These are phyloP conservation scores for Dendrocincla fuliginosa DNA, from an alignment of 2,797 vertebrate genomes.

Conservation along the genomic window DNA sequence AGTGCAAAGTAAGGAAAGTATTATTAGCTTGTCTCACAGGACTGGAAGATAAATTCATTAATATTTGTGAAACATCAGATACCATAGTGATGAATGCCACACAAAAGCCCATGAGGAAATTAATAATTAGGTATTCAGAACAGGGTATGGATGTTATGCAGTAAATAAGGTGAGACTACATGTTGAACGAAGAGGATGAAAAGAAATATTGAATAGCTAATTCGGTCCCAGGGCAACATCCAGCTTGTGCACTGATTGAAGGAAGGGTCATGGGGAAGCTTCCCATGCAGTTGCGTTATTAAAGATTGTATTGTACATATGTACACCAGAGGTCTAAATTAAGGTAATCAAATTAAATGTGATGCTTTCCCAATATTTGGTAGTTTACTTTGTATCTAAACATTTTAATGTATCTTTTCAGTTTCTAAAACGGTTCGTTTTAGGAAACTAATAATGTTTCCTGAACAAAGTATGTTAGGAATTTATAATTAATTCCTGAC, in stretches of 20 bases:
- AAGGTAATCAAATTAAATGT: not conserved
- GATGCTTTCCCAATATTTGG: not conserved
- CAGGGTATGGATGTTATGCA: not conserved
- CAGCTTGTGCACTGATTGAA: not conserved
- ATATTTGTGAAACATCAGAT: constrained; percentile 22
- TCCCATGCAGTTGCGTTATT: not conserved
- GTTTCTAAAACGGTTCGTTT: not conserved
- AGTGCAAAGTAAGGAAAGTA: not conserved
- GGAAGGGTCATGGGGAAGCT: not conserved
- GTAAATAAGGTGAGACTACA: constrained; percentile 43
- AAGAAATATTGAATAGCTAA: constrained; percentile 48
- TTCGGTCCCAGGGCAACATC: not conserved
- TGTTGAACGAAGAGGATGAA: not conserved
- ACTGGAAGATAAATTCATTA: constrained; percentile 21
- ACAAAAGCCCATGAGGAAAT: constrained; percentile 24
- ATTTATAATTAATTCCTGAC: not conserved
- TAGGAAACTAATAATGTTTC: not conserved
- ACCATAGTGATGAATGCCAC: not conserved
- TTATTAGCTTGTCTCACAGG: not conserved
- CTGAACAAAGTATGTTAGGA: not conserved
- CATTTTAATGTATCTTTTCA: not conserved
- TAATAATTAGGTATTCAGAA: constrained; percentile 39
- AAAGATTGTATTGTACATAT: not conserved
- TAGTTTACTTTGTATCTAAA: not conserved
- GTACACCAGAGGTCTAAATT: not conserved